A percentile compares a stretch with the other conserved stretches of the same genome.
Conservation (phyloP, 30 jellyfish, hydroid and myxozoan genomes). For the Aurelia aurita region DNA sequence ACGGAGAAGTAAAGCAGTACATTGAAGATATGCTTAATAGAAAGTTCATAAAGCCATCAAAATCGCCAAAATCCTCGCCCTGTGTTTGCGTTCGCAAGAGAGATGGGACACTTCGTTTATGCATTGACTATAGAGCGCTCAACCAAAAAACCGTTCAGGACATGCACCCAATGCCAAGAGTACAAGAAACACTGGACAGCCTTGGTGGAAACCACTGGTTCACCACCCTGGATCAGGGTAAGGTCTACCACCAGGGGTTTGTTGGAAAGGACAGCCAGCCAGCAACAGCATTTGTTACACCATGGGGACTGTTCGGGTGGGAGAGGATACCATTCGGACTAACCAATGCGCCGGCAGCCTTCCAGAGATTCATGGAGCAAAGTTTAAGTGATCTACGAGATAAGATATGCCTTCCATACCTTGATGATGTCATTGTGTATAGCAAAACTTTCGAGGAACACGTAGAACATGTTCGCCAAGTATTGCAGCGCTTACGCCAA, state of each 20-base stretch:
- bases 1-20: conserved; percentile 26
- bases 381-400: neutral
- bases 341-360: conserved; percentile 69
- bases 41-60: conserved; percentile 13
- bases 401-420: conserved; percentile 1
- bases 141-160: no score
- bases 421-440: conserved; percentile 57
- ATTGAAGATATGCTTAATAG: conserved; percentile 27
- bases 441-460: conserved; percentile 46
- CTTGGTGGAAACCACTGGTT: conserved; percentile 54
- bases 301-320: no score
- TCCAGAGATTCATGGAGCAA: conserved; percentile 47
- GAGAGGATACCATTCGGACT: conserved; percentile 74
- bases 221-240: conserved; percentile 46
- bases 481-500: conserved; percentile 56
- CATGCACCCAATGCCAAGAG: no score
- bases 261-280: no score
- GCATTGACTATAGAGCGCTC: no score
- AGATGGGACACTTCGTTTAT: no score
- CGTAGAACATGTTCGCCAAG: conserved; percentile 59
- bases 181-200: conserved; percentile 33
- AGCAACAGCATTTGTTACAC: no score
- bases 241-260: no score
- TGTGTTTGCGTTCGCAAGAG: conserved; percentile 1
- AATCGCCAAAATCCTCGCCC: conserved; percentile 14